Percentiles rank a stretch among this genome's conserved stretches.
phyloP scores from a whole-genome alignment of 35 echinoderm and acorn worm species.

The Eucidaris tribuloides region DNA sequence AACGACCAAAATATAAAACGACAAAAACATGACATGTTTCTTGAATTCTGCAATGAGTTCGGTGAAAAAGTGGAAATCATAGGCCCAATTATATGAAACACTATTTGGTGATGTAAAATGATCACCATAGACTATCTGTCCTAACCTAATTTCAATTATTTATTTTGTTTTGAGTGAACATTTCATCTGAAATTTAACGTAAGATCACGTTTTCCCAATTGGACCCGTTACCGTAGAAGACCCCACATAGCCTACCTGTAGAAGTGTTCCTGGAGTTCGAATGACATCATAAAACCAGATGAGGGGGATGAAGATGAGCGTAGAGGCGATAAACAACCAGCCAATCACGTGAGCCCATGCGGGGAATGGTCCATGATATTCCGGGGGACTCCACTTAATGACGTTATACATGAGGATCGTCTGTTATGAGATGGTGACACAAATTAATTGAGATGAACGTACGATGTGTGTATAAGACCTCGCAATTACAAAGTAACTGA shows the following conservation, averaged over 20 bases:
- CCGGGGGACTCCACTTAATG: background rate
- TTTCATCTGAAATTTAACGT: background rate
- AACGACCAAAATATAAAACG: no score
- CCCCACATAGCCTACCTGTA: background rate
- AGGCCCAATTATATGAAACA: background rate
- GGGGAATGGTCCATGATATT: slow-evolving; percentile 12
- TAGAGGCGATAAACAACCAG: background rate
- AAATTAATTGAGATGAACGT: no score
- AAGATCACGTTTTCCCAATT: background rate
- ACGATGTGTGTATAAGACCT: no score
- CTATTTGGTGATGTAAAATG: background rate
- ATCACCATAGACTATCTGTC: background rate
- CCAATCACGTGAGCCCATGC: slow-evolving; percentile 9
- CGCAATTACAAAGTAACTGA: no score
- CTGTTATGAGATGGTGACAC: no score
- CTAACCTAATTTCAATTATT: background rate
- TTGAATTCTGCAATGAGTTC: no score
- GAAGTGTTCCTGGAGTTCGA: background rate
- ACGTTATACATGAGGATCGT: slow-evolving; percentile 2
- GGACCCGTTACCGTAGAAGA: background rate
- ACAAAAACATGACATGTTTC: no score
- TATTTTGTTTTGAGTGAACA: background rate
- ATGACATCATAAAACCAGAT: background rate
- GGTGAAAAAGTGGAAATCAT: no score
- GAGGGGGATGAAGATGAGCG: background rate